These are phyloP conservation scores for Apis mellifera DNA, from an alignment of 1,140 invertebrate genomes.

Conservation along the genomic window DNA sequence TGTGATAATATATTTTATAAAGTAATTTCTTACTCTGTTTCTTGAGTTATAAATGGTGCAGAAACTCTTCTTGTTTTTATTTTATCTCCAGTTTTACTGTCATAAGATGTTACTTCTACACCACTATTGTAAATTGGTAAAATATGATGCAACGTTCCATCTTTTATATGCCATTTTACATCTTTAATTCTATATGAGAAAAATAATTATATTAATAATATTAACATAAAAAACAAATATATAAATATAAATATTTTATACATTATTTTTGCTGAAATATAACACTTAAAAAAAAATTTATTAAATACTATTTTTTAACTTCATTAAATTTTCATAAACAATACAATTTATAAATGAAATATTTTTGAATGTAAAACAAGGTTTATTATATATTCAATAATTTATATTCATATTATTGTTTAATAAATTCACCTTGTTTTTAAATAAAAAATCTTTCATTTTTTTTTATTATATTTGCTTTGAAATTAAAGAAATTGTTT, in stretches of 20 bases:
- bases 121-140: constrained; percentile 85
- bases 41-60: constrained; percentile 84
- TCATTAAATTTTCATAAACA: not conserved
- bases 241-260: constrained; percentile 7
- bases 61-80: constrained; percentile 83
- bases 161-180: constrained; percentile 84
- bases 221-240: not conserved
- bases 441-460: not conserved
- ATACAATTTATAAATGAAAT: not conserved
- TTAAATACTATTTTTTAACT: not conserved
- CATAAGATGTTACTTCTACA: constrained; percentile 87
- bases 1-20: constrained; percentile 16
- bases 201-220: constrained; percentile 19
- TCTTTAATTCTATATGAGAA: constrained; percentile 72
- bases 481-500: constrained; percentile 12
- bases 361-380: constrained; percentile 11
- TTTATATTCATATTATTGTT: not conserved
- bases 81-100: constrained; percentile 85
- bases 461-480: constrained; percentile 9
- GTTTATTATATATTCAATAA: not conserved
- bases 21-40: constrained; percentile 78
- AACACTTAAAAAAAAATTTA: constrained; percentile 11
- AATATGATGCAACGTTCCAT: constrained; percentile 85
- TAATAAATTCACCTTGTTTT: not conserved
- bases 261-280: constrained; percentile 9